phyloP scores from a whole-genome alignment of 2,888 invertebrate genomes.

The Azorinus chamasolen region DNA sequence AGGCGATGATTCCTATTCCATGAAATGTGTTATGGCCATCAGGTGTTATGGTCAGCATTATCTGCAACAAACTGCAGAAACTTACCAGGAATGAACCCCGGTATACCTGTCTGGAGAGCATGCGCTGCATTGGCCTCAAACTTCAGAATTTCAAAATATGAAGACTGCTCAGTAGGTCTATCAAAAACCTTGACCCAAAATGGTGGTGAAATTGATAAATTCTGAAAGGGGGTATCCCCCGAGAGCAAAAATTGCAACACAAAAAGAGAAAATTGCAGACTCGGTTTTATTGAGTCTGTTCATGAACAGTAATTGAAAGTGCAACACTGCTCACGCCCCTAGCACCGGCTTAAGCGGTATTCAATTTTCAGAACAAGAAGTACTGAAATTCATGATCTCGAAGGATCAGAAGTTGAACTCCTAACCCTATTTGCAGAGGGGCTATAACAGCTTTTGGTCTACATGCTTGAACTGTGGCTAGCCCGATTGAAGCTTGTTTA shows the following conservation, averaged over 20 bases:
- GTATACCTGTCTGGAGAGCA: not conserved
- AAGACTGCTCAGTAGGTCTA: slow-evolving; percentile 65
- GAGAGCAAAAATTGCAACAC: too few relatives aligned
- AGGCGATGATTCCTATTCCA: slow-evolving; percentile 57
- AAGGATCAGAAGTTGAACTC: too few relatives aligned
- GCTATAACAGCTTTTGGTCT: slow-evolving; percentile 60
- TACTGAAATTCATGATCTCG: too few relatives aligned
- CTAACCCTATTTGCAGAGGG: slow-evolving; percentile 68
- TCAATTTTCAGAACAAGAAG: too few relatives aligned
- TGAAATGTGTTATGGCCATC: slow-evolving; percentile 66
- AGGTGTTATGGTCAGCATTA: slow-evolving; percentile 73
- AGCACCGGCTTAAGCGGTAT: too few relatives aligned
- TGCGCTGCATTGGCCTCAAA: slow-evolving; percentile 26
- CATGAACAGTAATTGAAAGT: too few relatives aligned
- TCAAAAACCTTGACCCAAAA: slow-evolving; percentile 63
- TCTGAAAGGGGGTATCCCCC: too few relatives aligned
- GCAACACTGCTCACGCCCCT: too few relatives aligned
- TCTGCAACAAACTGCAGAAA: slow-evolving; percentile 73
- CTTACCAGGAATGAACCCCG: slow-evolving; percentile 15
- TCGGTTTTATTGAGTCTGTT: too few relatives aligned
- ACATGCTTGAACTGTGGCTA: slow-evolving; percentile 66
- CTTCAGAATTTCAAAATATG: slow-evolving; percentile 43
- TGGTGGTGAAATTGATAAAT: too few relatives aligned
- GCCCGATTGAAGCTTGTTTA: slow-evolving; percentile 65
- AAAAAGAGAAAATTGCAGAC: too few relatives aligned